A percentile compares a stretch with the other conserved stretches of the same genome.
Conservation (phyloP, 2,888 invertebrate species). For the Chironomus riparius region DNA sequence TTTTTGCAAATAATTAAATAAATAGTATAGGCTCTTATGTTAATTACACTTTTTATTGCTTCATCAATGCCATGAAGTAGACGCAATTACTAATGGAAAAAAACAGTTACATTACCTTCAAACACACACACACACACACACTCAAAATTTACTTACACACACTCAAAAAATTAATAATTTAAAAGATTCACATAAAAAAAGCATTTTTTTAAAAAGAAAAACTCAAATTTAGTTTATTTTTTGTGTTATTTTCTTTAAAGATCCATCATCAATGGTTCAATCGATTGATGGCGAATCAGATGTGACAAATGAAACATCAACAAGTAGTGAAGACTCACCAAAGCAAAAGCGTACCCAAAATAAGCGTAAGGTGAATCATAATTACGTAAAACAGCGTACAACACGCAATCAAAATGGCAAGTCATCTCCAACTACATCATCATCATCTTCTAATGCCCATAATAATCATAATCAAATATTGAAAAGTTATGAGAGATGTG, state of each 20-base stretch:
- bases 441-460: too few species aligned
- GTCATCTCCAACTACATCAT: too few species aligned
- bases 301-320: constrained; percentile 21
- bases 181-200: neutral
- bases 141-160: too few species aligned
- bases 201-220: neutral
- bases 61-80: too few species aligned
- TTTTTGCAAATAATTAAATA: too few species aligned
- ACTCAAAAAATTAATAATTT: too few species aligned
- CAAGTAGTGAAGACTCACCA: constrained; percentile 23
- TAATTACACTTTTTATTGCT: too few species aligned
- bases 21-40: too few species aligned
- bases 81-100: too few species aligned
- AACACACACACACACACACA: too few species aligned
- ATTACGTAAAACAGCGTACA: neutral
- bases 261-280: constrained; percentile 17
- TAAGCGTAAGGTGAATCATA: constrained; percentile 9
- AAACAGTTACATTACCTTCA: too few species aligned
- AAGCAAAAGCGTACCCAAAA: constrained; percentile 18
- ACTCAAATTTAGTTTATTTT: neutral
- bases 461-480: neutral
- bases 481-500: neutral
- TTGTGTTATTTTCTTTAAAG: neutral
- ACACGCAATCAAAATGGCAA: constrained; percentile 3
- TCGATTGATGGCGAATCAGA: constrained; percentile 10